These are phyloP conservation scores for Drosophila cardini DNA, from an alignment of 1,140 invertebrate species.

Conservation along the genomic window DNA sequence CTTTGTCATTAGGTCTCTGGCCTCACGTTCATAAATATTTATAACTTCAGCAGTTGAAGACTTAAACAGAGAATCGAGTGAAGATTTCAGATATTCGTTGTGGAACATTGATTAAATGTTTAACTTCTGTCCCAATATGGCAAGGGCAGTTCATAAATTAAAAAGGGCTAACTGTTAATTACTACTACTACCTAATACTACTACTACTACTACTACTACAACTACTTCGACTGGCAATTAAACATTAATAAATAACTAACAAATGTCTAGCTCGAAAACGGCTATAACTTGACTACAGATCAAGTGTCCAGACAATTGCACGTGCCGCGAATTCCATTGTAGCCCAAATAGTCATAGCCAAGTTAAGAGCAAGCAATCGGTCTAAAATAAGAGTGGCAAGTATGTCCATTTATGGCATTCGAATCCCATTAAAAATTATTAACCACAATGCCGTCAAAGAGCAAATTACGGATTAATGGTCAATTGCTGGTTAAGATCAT, in stretches of 20 bases:
- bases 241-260: slow-evolving; percentile 64
- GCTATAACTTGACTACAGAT: neutral
- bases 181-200: slow-evolving; percentile 35
- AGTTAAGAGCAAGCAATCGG: slow-evolving; percentile 34
- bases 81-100: slow-evolving; percentile 74
- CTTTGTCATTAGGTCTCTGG: slow-evolving; percentile 72
- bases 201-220: too few species aligned
- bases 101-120: slow-evolving; percentile 80
- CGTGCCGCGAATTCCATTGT: slow-evolving; percentile 66
- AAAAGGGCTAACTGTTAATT: slow-evolving; percentile 73
- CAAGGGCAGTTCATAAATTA: slow-evolving; percentile 73
- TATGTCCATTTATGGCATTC: slow-evolving; percentile 67
- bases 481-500: slow-evolving; percentile 38
- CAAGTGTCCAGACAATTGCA: slow-evolving; percentile 41
- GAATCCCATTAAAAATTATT: slow-evolving; percentile 81
- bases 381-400: slow-evolving; percentile 63
- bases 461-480: slow-evolving; percentile 80
- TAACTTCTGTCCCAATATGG: slow-evolving; percentile 70
- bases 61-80: slow-evolving; percentile 31
- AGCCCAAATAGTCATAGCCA: slow-evolving; percentile 43
- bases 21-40: slow-evolving; percentile 72
- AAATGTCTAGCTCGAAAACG: slow-evolving; percentile 1
- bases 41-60: slow-evolving; percentile 39
- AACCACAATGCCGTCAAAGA: slow-evolving; percentile 47
- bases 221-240: slow-evolving; percentile 57